Evolutionary conservation across 2,797 vertebrate species (phyloP).

Genomic region (Labeo calbasu): DNA sequence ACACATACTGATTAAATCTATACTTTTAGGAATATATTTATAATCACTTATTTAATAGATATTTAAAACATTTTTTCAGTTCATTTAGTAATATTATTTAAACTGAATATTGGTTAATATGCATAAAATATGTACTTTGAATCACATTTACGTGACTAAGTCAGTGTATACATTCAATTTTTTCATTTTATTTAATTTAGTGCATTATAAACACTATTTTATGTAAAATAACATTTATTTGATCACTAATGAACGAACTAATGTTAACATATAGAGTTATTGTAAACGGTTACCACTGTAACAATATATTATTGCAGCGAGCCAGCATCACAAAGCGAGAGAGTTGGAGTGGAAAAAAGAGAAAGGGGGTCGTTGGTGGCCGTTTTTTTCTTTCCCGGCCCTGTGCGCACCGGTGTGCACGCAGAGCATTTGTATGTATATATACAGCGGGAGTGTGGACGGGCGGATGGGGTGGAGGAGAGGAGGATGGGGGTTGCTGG

Average conservation of each 20-base stretch:
- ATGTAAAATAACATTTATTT: background rate
- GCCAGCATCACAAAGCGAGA: slow-evolving; percentile 24
- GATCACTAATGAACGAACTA: background rate
- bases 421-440: slow-evolving; percentile 63
- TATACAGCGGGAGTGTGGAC: slow-evolving; percentile 49
- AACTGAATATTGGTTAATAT: background rate
- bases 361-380: slow-evolving; percentile 32
- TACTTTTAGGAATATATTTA: too few relatives aligned
- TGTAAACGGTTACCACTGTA: background rate
- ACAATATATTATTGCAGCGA: background rate
- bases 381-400: background rate
- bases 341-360: background rate
- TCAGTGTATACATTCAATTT: background rate
- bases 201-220: background rate
- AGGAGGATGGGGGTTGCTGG: slow-evolving; percentile 51
- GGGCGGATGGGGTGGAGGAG: slow-evolving; percentile 43
- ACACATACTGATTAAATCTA: too few relatives aligned
- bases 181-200: background rate
- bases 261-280: background rate
- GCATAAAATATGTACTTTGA: too few relatives aligned
- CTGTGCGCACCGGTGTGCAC: slow-evolving; percentile 18
- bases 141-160: background rate
- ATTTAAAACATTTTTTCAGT: background rate
- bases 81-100: background rate
- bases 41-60: too few relatives aligned